phyloP scores from a whole-genome alignment of 2,797 vertebrate genomes.

The Epinephelus awoara region DNA sequence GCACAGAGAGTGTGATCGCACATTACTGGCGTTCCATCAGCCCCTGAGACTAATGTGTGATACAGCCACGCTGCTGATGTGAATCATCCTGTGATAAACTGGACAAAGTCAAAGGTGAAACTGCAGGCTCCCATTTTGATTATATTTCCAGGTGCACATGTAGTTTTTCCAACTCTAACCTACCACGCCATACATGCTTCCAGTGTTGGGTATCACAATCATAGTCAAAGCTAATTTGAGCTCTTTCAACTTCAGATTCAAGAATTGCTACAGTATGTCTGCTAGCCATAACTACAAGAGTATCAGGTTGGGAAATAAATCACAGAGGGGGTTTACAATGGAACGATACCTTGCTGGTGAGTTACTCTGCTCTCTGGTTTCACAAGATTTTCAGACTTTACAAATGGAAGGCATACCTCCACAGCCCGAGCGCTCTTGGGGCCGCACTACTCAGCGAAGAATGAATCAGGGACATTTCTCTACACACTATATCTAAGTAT shows the following conservation, averaged over 20 bases:
- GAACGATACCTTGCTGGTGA: conserved; percentile 44
- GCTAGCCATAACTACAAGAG: conserved; percentile 57
- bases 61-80: conserved; percentile 11
- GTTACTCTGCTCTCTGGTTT: conserved; percentile 70
- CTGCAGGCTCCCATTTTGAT: conserved; percentile 13
- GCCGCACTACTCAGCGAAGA: conserved; percentile 20
- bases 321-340: conserved; percentile 51
- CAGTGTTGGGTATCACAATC: conserved; percentile 50
- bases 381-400: conserved; percentile 49
- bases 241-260: conserved; percentile 61
- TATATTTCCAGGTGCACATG: conserved; percentile 30
- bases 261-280: conserved; percentile 49
- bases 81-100: conserved; percentile 17
- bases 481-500: conserved; percentile 39
- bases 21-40: conserved; percentile 22
- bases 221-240: conserved; percentile 68
- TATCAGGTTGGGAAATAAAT: conserved; percentile 72
- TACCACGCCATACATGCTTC: conserved; percentile 25
- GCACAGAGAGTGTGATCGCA: conserved; percentile 31
- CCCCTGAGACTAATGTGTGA: conserved; percentile 23
- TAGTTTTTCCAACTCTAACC: conserved; percentile 15
- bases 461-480: conserved; percentile 39
- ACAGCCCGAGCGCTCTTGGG: conserved; percentile 22
- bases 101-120: conserved; percentile 18
- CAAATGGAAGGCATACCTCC: conserved; percentile 54